Base-by-base conservation (phyloP, 2,113 vertebrate genomes). In the Pitta sordida region DNA sequence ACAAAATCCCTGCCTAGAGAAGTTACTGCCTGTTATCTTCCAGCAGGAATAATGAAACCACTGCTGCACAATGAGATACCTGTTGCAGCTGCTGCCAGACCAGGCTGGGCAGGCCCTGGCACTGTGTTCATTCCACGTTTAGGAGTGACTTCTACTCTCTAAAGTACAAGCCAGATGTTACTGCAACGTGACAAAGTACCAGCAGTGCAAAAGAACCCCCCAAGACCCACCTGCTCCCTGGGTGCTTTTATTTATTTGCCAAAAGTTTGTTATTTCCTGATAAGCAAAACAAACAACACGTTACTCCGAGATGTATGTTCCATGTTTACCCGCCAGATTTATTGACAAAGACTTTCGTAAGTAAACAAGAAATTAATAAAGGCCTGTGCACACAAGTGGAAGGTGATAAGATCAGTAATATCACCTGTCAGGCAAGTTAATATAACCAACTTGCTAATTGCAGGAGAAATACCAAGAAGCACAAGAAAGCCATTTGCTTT, bases 241-340 rank as follows among this genome's bases (percentile, higher is more conserved):
- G 56, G 49, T 69, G 62, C 37, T 87, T 56, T 88, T 92, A 78
- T 94, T 96, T 93, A 71, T 94, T 95, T 88, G 78, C 93, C 95
- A 95, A n/a, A 97, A 97, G 79, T 91, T 83, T 97, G 95, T 93
- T 95, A 96, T 90, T 97, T 91, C 36, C 92, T 93, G 95, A 97
- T 97, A 97, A 97, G 92, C 69, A 69, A 95, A 95, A 86, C 86
- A 95, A 97, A 94, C 77, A 88, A 15, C 18, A 6, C 39, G 64
- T 84, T 93, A 62, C 78, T 37, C n/a, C 11, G 34, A 82, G 83
- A 94, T 1, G 1, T 26, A 29, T 32, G 63, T 67, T 86, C 76
- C 41, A 24, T 78, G 70, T 95, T 95, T 96, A 81, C 85, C 70
- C 85, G 91, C 70, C 62, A 73, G 77, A 94, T 84, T 90, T 74